phyloP scores from a whole-genome alignment of 2,113 vertebrate species.

The Promerops cafer region DNA sequence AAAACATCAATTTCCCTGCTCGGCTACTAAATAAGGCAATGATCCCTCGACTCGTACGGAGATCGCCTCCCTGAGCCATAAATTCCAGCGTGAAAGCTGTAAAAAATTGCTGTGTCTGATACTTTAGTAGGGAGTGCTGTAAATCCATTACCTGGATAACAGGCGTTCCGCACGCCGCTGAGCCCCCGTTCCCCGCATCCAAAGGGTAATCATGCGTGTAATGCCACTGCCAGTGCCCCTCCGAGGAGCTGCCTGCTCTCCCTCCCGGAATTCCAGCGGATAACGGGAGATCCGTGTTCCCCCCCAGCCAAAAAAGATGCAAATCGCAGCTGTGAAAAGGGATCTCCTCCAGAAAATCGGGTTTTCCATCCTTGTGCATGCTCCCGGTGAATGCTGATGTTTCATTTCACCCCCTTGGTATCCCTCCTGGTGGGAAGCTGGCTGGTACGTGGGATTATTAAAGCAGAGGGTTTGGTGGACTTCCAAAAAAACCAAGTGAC shows the following conservation, averaged over 20 bases:
- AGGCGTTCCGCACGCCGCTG: conserved; percentile 60
- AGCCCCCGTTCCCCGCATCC: conserved; percentile 53
- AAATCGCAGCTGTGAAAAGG: rapidly evolving
- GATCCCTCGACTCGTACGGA: conserved; percentile 42
- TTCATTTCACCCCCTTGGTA: not conserved
- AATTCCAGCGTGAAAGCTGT: conserved; percentile 67
- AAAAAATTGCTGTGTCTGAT: conserved; percentile 69
- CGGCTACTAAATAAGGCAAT: conserved; percentile 65
- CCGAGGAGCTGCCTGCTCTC: not conserved
- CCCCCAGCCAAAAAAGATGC: rapidly evolving
- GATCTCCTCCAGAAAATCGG: not conserved
- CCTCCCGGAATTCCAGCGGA: not conserved
- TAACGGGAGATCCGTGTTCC: not conserved
- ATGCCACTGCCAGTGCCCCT: conserved; percentile 41
- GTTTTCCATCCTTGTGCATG: rapidly evolving
- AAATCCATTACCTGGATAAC: conserved; percentile 81
- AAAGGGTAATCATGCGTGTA: conserved; percentile 59
- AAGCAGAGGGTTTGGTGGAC: not conserved
- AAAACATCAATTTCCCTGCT: conserved; percentile 39
- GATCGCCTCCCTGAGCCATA: conserved; percentile 58
- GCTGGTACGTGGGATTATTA: not conserved
- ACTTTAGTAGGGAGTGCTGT: conserved; percentile 58
- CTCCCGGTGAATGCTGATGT: not conserved
- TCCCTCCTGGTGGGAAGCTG: not conserved
- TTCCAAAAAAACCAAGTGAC: not conserved